A percentile compares a stretch with the other conserved stretches of the same genome.
phyloP scores from a whole-genome alignment of 2,113 vertebrate genomes.

The Corydoras maculifer region DNA sequence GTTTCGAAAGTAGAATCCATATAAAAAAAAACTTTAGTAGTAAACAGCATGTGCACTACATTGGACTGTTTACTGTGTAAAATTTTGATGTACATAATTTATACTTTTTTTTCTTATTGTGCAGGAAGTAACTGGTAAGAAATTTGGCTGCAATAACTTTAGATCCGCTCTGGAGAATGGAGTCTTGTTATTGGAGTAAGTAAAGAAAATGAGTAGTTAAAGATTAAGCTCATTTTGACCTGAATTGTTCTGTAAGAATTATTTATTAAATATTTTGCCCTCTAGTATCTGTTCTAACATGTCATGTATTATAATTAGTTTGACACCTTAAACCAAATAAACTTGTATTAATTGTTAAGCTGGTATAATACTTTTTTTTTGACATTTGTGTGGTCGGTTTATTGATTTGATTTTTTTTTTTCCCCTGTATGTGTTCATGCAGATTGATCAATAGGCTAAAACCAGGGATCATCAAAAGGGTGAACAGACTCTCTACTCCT shows the following conservation, averaged over 20 bases:
- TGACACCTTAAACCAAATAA: too few species aligned
- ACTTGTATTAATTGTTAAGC: too few species aligned
- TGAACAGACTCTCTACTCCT: slow-evolving; percentile 87
- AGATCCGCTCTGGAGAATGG: slow-evolving; percentile 88
- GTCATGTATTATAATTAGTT: too few species aligned
- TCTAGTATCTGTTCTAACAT: too few species aligned
- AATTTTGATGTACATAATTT: neutral
- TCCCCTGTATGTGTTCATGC: slow-evolving; percentile 9
- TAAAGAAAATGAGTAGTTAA: slow-evolving; percentile 36
- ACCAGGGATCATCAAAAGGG: slow-evolving; percentile 81
- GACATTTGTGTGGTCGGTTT: too few species aligned
- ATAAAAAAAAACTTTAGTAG: too few species aligned
- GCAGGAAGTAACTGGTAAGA: slow-evolving; percentile 80
- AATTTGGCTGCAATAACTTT: slow-evolving; percentile 78
- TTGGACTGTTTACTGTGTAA: too few species aligned
- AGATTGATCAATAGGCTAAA: slow-evolving; percentile 93
- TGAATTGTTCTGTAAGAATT: too few species aligned
- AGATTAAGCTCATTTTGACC: too few species aligned
- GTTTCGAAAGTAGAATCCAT: too few species aligned
- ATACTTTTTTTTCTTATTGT: slow-evolving; percentile 23
- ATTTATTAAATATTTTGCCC: too few species aligned
- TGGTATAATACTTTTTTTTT: too few species aligned
- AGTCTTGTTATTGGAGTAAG: slow-evolving; percentile 89
- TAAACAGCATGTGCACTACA: neutral
- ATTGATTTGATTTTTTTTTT: neutral